Conservation (phyloP, 2,888 invertebrate species). For the Pandemis heparana region DNA sequence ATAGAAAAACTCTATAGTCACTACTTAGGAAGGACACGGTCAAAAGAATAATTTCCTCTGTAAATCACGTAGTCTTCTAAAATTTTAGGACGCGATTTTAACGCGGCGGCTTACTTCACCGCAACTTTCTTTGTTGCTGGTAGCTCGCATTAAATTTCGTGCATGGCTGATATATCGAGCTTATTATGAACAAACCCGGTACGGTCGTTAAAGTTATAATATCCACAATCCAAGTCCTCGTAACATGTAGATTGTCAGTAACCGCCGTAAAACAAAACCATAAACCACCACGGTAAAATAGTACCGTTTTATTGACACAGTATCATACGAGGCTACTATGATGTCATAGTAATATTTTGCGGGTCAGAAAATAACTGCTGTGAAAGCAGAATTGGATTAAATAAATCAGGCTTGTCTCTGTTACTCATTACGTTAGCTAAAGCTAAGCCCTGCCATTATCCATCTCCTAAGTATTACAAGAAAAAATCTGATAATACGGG, state of each 20-base stretch:
- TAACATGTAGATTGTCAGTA: conserved; percentile 46
- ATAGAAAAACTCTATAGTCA: no score
- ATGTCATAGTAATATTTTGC: conserved; percentile 4
- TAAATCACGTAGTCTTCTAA: no score
- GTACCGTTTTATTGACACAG: conserved; percentile 39
- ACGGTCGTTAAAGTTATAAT: conserved; percentile 9
- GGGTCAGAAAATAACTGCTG: neutral
- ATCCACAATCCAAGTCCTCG: conserved; percentile 5
- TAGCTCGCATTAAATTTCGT: neutral
- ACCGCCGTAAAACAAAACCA: conserved; percentile 38
- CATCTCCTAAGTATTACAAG: neutral
- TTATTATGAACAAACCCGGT: neutral
- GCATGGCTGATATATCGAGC: neutral
- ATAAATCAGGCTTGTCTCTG: conserved; percentile 1
- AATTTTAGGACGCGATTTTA: no score
- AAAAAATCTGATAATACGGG: neutral
- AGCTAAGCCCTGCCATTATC: neutral
- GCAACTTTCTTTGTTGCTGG: neutral
- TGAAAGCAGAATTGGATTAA: neutral
- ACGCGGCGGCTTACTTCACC: no score
- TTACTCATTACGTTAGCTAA: neutral
- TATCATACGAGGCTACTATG: neutral
- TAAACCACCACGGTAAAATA: conserved; percentile 51
- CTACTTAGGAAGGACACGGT: no score
- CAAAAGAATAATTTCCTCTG: no score